Evolutionary conservation across 1,140 invertebrate genomes (phyloP), one percentile per base, ranked within the genome.

Genomic region (Drosophila dunni): DNA sequence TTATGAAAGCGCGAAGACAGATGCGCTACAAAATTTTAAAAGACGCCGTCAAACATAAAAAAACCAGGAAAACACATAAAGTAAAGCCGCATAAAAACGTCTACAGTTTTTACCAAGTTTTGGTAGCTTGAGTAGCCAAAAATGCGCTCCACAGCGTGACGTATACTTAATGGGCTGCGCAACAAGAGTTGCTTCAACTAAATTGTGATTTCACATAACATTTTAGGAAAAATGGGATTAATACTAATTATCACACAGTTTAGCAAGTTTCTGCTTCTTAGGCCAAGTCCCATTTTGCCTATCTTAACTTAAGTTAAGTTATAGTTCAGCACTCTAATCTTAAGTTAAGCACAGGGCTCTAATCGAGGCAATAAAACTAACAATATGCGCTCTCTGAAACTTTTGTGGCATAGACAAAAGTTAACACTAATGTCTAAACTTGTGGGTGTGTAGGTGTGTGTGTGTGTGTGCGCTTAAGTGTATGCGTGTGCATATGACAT

Each of bases 101-200:
- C 24, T 29, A 29, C 24, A 29, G 36, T 10, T 38, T 38, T 38
- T 7, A 1, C 36, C 7, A 38, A 38, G 36, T 38, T 38, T 7
- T 38, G 36, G 0, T 9, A 38, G 2, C 8, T 38, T 8, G 0
- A 29, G 24, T 8, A 3, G 7, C 10, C 36, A 9, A 38, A 8
- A 38, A 53, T 42, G 36, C 42, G 40, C 40, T 42, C 48, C 38
- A 46, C 71, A 51, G 46, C 70, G 46, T 50, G 65, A 34, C 56
- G 71, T 68, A 68, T 68, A 56, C 71, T 20, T 62, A 62, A 62
- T 69, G 34, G 42, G 24, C 24, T 29, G 24, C 3, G 6, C 24
- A 29, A 29, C 24, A 29, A 29, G 24, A 29, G 24, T 29, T 29
- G 24, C 24, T 29, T 29, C 24, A 29, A 29, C 24, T 0, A 29